These are phyloP conservation scores for Arothron firmamentum DNA, from an alignment of 2,113 vertebrate genomes.

Conservation along the genomic window DNA sequence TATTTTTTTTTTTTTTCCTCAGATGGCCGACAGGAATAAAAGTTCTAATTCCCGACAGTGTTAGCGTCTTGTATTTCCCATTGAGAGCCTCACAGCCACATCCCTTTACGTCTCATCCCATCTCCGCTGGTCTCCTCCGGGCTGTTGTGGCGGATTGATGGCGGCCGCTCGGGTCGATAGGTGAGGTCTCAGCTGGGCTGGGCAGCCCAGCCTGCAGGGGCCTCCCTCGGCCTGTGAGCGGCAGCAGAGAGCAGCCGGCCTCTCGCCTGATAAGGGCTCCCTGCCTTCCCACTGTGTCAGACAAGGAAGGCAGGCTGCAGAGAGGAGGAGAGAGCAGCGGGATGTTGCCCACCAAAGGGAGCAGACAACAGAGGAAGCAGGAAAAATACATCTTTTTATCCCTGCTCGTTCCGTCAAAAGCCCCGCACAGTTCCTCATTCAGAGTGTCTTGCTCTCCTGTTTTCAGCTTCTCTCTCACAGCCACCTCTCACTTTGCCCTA, in stretches of 20 bases:
- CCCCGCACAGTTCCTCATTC: slow-evolving; percentile 44
- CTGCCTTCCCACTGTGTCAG: slow-evolving; percentile 66
- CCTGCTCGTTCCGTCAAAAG: slow-evolving; percentile 57
- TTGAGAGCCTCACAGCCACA: slow-evolving; percentile 42
- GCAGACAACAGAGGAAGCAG: slow-evolving; percentile 67
- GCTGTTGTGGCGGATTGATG: slow-evolving; percentile 56
- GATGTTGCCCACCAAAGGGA: slow-evolving; percentile 65
- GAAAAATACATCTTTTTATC: slow-evolving; percentile 69
- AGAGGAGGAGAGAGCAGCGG: slow-evolving; percentile 53
- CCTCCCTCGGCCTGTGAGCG: slow-evolving; percentile 61
- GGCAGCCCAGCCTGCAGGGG: slow-evolving; percentile 57
- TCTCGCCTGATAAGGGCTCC: slow-evolving; percentile 63
- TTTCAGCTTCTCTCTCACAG: slow-evolving; percentile 40
- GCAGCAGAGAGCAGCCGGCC: slow-evolving; percentile 71
- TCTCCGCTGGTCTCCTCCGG: slow-evolving; percentile 45
- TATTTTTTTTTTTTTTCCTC: not conserved
- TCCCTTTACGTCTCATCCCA: slow-evolving; percentile 48
- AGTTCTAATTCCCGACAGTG: slow-evolving; percentile 31
- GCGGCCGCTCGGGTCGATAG: slow-evolving; percentile 43
- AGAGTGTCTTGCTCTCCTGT: slow-evolving; percentile 36
- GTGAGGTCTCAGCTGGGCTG: slow-evolving; percentile 20
- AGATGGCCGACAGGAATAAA: slow-evolving; percentile 25
- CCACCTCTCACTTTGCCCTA: slow-evolving; percentile 66
- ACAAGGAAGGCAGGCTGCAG: slow-evolving; percentile 56
- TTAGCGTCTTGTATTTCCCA: slow-evolving; percentile 27